Conservation (phyloP, 2,888 invertebrate genomes). For the Troglohyphantes excavatus region DNA sequence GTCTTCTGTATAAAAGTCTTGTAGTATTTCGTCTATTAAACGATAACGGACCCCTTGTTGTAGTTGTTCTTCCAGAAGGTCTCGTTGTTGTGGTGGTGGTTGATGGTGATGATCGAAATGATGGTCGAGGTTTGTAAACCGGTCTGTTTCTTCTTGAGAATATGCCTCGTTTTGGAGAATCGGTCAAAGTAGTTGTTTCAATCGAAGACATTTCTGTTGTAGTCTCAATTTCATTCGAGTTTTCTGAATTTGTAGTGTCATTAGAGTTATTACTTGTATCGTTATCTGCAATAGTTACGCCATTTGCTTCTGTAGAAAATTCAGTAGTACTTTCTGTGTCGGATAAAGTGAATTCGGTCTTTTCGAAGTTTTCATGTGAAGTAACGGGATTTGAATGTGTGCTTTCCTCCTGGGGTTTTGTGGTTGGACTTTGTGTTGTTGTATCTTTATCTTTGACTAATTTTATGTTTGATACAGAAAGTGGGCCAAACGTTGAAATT, state of each 20-base stretch:
- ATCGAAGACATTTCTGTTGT: neutral
- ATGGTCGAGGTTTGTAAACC: slow-evolving; percentile 66
- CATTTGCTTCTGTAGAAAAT: neutral
- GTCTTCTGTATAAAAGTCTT: slow-evolving; percentile 57
- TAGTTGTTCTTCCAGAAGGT: slow-evolving; percentile 12
- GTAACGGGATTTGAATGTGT: neutral
- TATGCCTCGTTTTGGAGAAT: slow-evolving; percentile 56
- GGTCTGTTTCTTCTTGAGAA: slow-evolving; percentile 68
- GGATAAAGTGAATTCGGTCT: neutral
- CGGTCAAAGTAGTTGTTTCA: slow-evolving; percentile 34
- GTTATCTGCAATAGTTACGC: neutral
- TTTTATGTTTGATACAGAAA: neutral
- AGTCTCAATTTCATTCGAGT: slow-evolving; percentile 21
- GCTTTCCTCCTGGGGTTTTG: neutral
- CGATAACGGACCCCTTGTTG: slow-evolving; percentile 34
- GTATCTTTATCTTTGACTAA: neutral
- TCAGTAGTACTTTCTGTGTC: neutral
- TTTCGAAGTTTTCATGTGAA: neutral
- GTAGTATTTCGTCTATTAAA: slow-evolving; percentile 55
- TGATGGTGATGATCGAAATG: slow-evolving; percentile 62
- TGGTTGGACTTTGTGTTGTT: neutral
- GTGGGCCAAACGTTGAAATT: neutral
- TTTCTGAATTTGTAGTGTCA: neutral
- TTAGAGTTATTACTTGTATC: neutral
- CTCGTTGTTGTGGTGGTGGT: slow-evolving; percentile 50